Base-by-base conservation (phyloP, 2,113 vertebrate genomes). In the Oryzias woworae region DNA sequence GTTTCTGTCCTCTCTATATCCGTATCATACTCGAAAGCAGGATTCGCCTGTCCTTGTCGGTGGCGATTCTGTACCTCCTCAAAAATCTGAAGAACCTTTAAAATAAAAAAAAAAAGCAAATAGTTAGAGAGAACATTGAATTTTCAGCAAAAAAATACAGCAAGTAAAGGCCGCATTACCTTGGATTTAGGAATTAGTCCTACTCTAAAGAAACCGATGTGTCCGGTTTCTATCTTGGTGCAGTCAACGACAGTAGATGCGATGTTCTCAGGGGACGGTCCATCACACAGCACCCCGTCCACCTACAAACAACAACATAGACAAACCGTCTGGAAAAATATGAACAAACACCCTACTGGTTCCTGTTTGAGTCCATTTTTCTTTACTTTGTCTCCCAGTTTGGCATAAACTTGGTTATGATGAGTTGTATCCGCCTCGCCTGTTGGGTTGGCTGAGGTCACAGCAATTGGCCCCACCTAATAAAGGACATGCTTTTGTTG, bases 191-290 rank as follows among this genome's bases (percentile, higher is more conserved):
- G 94, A 77, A 96, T 85, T 58, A 95, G 88, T 2, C 95, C 95
- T 0, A 95, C 93, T 68, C 95, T 91, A 81, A 95, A 96, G 88
- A 96, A 96, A 0, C 92, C 92, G 4, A 96, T 90, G 18, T 85
- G 87, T 5, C 94, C 94, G 0, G 81, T 91, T 58, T 94, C 90
- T 0, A 96, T 94, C 75, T 92, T 95, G 51, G 95, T 96, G 83
- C 95, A 96, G 85, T 96, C 94, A n/a, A 96, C 94, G 10, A 96
- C 95, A 0, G 95, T 96, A 46, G 95, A 96, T 31, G 95, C 94
- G 31, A 95, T 92, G 58, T 95, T 96, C 79, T 96, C 94, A 22
- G 95, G 95, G 7, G 95, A 95, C 1, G 95, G 91, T 0, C 95
- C 95, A 20, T 93, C 93, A 66, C 95, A 96, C 14, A 96, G 87